Percentiles rank a stretch among this genome's conserved stretches.
phyloP scores from a whole-genome alignment of 2,113 vertebrate genomes.

The Cairina moschata region DNA sequence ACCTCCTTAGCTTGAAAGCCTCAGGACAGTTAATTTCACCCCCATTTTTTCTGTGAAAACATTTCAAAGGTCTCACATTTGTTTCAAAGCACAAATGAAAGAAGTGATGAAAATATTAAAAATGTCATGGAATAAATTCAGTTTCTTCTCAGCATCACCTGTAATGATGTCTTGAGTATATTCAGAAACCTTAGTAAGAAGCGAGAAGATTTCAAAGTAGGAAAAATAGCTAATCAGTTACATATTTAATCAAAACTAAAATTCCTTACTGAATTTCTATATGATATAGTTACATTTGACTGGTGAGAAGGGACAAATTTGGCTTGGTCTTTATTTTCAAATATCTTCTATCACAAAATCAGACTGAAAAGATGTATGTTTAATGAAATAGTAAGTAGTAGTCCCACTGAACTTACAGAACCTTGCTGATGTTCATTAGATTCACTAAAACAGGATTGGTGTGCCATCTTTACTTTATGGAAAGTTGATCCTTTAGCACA shows the following conservation, averaged over 20 bases:
- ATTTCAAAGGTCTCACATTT: background rate
- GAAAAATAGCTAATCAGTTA: background rate
- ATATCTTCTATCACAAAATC: background rate
- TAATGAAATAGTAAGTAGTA: background rate
- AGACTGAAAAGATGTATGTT: background rate
- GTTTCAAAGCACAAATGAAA: background rate
- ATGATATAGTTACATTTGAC: background rate
- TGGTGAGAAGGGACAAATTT: background rate
- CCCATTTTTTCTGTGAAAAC: background rate
- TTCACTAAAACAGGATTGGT: slow-evolving; percentile 29
- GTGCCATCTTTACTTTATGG: slow-evolving; percentile 43
- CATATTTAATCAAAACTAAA: background rate
- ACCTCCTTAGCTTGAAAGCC: background rate
- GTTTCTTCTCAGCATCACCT: background rate
- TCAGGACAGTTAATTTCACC: background rate
- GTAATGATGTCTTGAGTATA: background rate
- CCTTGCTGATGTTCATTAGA: background rate
- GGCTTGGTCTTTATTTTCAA: background rate
- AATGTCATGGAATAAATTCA: background rate
- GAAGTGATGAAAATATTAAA: background rate
- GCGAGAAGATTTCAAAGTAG: background rate
- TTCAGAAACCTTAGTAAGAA: background rate
- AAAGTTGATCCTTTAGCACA: slow-evolving; percentile 51
- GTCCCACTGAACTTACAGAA: background rate
- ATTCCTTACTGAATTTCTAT: background rate